Conservation (phyloP, 2,888 invertebrate genomes). For the Operophtera brumata region DNA sequence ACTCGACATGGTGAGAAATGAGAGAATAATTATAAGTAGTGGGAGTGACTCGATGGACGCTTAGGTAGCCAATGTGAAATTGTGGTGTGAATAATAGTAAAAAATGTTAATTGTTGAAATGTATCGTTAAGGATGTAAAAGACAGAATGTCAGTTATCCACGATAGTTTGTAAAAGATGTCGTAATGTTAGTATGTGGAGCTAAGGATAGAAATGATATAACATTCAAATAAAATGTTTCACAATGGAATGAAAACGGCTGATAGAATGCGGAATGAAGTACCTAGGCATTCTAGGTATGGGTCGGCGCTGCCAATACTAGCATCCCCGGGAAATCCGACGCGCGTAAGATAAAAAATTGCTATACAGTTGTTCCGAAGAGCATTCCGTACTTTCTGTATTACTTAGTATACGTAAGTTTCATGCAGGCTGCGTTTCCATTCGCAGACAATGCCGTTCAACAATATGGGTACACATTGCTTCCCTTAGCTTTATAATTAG, state of each 20-base stretch:
- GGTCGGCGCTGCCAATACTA: slow-evolving; percentile 21
- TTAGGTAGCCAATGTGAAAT: slow-evolving; percentile 72
- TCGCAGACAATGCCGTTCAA: slow-evolving; percentile 30
- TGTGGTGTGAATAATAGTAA: slow-evolving; percentile 70
- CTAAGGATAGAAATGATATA: slow-evolving; percentile 59
- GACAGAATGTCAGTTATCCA: slow-evolving; percentile 60
- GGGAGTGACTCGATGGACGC: slow-evolving; percentile 55
- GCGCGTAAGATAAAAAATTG: slow-evolving; percentile 33
- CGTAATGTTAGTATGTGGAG: slow-evolving; percentile 38
- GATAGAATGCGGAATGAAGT: slow-evolving; percentile 5
- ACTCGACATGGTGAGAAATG: slow-evolving; percentile 53
- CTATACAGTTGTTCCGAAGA: slow-evolving; percentile 16
- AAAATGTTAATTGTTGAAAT: slow-evolving; percentile 74
- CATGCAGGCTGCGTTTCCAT: slow-evolving; percentile 23
- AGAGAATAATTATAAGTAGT: slow-evolving; percentile 49
- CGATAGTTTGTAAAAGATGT: slow-evolving; percentile 46
- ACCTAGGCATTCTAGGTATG: slow-evolving; percentile 4
- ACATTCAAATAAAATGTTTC: slow-evolving; percentile 13
- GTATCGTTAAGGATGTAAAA: slow-evolving; percentile 61
- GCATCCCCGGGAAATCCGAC: slow-evolving; percentile 17
- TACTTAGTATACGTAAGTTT: slow-evolving; percentile 20
- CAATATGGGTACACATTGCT: slow-evolving; percentile 43
- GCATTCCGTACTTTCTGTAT: slow-evolving; percentile 1
- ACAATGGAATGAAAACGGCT: neutral
- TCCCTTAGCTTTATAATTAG: slow-evolving; percentile 49